Conservation (phyloP, 2,797 vertebrate genomes). For the Limnodromus scolopaceus region DNA sequence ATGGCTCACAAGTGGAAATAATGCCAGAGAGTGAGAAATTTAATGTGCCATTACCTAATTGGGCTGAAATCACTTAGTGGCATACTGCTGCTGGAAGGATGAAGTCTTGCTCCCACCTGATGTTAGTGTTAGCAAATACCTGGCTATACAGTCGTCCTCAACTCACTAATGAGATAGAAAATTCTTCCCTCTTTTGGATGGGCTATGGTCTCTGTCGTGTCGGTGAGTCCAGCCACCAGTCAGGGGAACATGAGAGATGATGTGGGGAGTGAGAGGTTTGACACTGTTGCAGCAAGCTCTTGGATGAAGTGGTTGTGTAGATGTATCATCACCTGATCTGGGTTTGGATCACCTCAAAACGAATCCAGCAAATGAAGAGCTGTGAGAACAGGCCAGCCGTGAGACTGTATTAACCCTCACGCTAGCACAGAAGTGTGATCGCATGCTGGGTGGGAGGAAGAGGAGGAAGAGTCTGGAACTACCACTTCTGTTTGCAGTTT, state of each 20-base stretch:
- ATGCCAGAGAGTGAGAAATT: background rate
- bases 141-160: background rate
- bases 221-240: background rate
- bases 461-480: slow-evolving; percentile 41
- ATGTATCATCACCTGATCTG: background rate
- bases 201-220: background rate
- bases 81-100: background rate
- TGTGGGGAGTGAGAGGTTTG: background rate
- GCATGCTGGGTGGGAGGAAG: slow-evolving; percentile 7
- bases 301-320: background rate
- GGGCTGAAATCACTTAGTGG: background rate
- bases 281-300: background rate
- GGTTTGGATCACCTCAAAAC: background rate
- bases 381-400: background rate
- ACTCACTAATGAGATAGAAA: background rate
- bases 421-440: background rate
- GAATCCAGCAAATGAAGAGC: background rate
- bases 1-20: background rate
- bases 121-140: background rate
- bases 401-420: background rate
- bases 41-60: background rate
- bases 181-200: background rate
- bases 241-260: background rate
- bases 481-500: slow-evolving; percentile 50
- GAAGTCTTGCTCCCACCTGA: background rate